Conservation (phyloP, 2,888 invertebrate genomes). For the Agrotis exclamationis region DNA sequence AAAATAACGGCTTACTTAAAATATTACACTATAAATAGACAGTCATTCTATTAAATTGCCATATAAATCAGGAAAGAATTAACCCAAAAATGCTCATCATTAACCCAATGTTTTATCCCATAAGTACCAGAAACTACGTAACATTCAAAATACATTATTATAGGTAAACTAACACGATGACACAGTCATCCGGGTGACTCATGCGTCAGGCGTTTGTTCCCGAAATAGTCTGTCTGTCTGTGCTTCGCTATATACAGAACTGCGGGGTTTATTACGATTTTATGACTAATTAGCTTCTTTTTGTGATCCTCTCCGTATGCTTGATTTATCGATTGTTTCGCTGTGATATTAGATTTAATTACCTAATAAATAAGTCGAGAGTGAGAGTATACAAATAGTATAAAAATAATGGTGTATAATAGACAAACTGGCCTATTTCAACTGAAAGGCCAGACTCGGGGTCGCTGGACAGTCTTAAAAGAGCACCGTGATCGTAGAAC, state of each 20-base stretch:
- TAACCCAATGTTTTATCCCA: constrained; percentile 13
- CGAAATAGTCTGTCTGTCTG: constrained; percentile 76
- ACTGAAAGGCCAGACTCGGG: background rate
- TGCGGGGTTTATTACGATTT: constrained; percentile 56
- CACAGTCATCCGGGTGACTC: constrained; percentile 75
- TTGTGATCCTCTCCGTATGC: constrained; percentile 21
- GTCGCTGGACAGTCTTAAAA: too few species aligned
- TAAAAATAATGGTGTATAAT: background rate
- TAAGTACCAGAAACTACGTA: constrained; percentile 28
- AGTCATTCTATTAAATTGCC: background rate
- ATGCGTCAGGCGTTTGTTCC: constrained; percentile 67
- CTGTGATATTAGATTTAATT: constrained; percentile 20
- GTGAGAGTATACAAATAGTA: background rate
- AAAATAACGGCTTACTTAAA: too few species aligned
- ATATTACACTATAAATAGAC: too few species aligned
- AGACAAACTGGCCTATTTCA: constrained; percentile 8
- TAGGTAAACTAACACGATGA: constrained; percentile 70
- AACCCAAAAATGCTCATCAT: background rate
- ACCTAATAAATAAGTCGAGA: background rate
- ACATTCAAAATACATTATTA: constrained; percentile 55
- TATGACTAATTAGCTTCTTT: constrained; percentile 55
- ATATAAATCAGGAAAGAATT: background rate
- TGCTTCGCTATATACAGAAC: constrained; percentile 65
- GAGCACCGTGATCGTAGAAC: too few species aligned
- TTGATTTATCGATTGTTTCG: constrained; percentile 29